Conservation (phyloP, 2,797 vertebrate species). For the Ambastaia sidthimunki region DNA sequence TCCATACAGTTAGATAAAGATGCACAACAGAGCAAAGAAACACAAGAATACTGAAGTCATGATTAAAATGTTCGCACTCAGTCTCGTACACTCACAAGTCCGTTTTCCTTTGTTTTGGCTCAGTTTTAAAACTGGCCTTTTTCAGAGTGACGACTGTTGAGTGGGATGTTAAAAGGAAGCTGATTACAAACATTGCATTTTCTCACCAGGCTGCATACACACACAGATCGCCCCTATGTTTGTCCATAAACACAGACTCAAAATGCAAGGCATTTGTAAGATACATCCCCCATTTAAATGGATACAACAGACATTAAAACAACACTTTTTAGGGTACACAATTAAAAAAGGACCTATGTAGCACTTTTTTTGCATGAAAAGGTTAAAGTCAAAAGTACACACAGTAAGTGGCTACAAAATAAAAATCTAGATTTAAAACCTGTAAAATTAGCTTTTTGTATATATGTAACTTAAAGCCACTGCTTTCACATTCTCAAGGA, state of each 20-base stretch:
- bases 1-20: slow-evolving; percentile 57
- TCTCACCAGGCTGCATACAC: slow-evolving; percentile 32
- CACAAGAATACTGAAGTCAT: slow-evolving; percentile 68
- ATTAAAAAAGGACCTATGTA: slow-evolving; percentile 38
- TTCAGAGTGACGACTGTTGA: neutral
- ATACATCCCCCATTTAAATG: slow-evolving; percentile 57
- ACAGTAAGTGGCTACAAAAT: slow-evolving; percentile 39
- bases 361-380: slow-evolving; percentile 63
- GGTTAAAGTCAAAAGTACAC: slow-evolving; percentile 51
- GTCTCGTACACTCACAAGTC: slow-evolving; percentile 53
- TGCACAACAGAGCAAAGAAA: slow-evolving; percentile 65
- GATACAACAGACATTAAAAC: slow-evolving; percentile 45
- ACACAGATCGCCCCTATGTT: slow-evolving; percentile 33
- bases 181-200: slow-evolving; percentile 49
- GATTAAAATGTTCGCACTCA: slow-evolving; percentile 54
- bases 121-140: slow-evolving; percentile 10
- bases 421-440: slow-evolving; percentile 54
- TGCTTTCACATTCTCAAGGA: slow-evolving; percentile 74
- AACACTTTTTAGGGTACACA: slow-evolving; percentile 32
- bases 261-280: slow-evolving; percentile 56
- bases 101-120: slow-evolving; percentile 40
- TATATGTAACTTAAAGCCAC: slow-evolving; percentile 54
- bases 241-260: slow-evolving; percentile 34
- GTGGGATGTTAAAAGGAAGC: slow-evolving; percentile 16
- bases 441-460: slow-evolving; percentile 50